Base-by-base conservation (phyloP, 2,113 vertebrate species). In the Coptodon rendalli region DNA sequence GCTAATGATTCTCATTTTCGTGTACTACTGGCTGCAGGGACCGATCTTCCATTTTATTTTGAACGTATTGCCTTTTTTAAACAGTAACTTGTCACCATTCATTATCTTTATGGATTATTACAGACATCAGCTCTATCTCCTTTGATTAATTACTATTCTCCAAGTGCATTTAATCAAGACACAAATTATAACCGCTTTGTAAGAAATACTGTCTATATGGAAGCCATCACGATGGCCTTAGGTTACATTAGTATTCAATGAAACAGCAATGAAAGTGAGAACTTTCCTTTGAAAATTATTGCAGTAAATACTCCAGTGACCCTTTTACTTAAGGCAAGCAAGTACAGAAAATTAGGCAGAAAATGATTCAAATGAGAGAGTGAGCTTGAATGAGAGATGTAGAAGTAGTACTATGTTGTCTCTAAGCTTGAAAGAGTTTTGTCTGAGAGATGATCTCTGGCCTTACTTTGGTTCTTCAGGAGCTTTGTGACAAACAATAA, bases 41-140 rank as follows among this genome's bases (percentile, higher is more conserved):
- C 81, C 2, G 2, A 38, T 54, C 19, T 63, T 27, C 19, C 14
- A 1, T 63, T 56, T 73, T 45, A 22, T n/a, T 87, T 66, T 54
- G 9, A 57, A 53, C 50, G 0, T n/a, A 19, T 61, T 57, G 5
- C 27, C 24, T 71, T 78, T 19, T 50, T 56, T 63, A 6, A 83
- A 22, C 40, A 52, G 5, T 80, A 59, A 80, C 12, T 36, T 63
- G 24, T 82, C n/a, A 82, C 24, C 43, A 79, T 81, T 87, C 52
- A 59, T 81, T 81, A 19, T 89, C 48, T 61, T 73, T 80, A 80
- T 68, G 61, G 78, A 90, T 86, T 89, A 88, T 80, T 73, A 50
- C 10, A 83, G 50, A 84, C 38, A 43, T 57, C 50, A 40, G 50
- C 40, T 36, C 22, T 13, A 54, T 71, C 22, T 81, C 17, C 19